phyloP scores from a whole-genome alignment of 2,797 vertebrate species.

The Sphenopsis melanotis region DNA sequence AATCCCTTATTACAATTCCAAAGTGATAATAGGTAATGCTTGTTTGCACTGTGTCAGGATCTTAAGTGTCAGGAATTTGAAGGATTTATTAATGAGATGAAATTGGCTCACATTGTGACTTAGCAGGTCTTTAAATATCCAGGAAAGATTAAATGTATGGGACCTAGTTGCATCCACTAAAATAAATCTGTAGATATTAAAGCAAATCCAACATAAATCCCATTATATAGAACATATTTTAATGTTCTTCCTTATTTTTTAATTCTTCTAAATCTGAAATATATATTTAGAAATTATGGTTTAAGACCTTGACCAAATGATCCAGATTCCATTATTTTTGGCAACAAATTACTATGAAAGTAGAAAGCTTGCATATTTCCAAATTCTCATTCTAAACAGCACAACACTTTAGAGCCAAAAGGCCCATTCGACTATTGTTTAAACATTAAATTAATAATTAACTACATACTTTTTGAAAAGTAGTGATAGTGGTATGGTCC shows the following conservation, averaged over 20 bases:
- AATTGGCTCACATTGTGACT: not conserved
- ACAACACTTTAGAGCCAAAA: not conserved
- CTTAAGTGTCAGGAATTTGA: not conserved
- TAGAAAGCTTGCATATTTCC: not conserved
- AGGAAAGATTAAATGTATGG: not conserved
- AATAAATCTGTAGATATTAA: not conserved
- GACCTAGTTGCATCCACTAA: not conserved
- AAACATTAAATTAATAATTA: not conserved
- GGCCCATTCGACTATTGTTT: not conserved
- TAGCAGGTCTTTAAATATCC: not conserved
- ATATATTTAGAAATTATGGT: not conserved
- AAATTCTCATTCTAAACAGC: not conserved
- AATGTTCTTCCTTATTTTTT: not conserved
- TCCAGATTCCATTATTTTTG: not conserved
- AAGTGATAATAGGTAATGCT: not conserved
- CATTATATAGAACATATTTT: not conserved
- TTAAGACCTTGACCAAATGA: not conserved
- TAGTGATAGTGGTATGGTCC: not conserved
- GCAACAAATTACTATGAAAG: not conserved
- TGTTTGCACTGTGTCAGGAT: not conserved
- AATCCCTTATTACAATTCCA: not conserved
- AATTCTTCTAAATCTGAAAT: not conserved
- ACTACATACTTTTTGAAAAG: not conserved
- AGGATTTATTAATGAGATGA: not conserved
- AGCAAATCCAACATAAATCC: not conserved